phyloP scores from a whole-genome alignment of 2,113 vertebrate species.

The Alouatta palliata region DNA sequence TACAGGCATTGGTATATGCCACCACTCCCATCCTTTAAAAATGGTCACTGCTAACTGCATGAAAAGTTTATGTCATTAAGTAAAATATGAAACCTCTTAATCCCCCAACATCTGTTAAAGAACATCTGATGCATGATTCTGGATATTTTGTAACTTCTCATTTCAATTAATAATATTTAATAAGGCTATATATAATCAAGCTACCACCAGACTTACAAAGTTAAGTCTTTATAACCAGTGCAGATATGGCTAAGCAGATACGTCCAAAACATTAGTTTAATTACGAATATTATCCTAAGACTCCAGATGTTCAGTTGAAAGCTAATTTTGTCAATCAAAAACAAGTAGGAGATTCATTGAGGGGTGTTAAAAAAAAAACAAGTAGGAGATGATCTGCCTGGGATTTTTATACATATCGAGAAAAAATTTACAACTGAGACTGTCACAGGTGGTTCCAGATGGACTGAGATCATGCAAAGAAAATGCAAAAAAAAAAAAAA shows the following conservation, averaged over 20 bases:
- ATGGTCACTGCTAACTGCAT: background rate
- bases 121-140: conserved; percentile 8
- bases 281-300: background rate
- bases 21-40: background rate
- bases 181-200: background rate
- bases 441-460: conserved; percentile 44
- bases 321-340: conserved; percentile 22
- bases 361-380: too few species aligned
- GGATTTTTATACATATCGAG: conserved; percentile 19
- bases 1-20: background rate
- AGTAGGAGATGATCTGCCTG: background rate
- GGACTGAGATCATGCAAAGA: conserved; percentile 37
- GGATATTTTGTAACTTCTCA: background rate
- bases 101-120: conserved; percentile 34
- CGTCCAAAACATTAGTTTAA: background rate
- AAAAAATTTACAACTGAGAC: conserved; percentile 46
- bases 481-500: conserved; percentile 61
- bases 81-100: conserved; percentile 45
- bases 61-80: background rate
- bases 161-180: conserved; percentile 45
- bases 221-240: background rate
- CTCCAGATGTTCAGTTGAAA: conserved; percentile 17
- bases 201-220: background rate
- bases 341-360: background rate
- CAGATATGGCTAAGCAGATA: background rate